Percentiles rank a stretch among this genome's conserved stretches.
Evolutionary conservation across 2,888 invertebrate genomes (phyloP).

Genomic region (Buathra laborator): DNA sequence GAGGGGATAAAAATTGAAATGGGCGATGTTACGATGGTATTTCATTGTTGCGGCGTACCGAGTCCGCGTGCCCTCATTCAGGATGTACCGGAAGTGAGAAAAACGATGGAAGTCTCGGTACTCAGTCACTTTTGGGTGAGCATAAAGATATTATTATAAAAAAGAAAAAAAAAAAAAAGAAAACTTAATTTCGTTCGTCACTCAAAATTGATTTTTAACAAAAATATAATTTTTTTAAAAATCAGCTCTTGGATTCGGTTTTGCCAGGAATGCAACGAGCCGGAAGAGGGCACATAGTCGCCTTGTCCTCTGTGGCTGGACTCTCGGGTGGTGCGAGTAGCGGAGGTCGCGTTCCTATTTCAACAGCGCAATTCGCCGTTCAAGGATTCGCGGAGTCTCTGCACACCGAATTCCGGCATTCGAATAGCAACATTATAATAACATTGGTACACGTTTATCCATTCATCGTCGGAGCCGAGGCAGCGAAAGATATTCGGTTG

Average conservation of each 20-base stretch:
- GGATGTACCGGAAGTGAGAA: conserved; percentile 86
- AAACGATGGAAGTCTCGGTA: conserved; percentile 87
- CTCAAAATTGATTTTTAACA: not conserved
- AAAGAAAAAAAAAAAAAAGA: conserved; percentile 39
- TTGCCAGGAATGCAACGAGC: conserved; percentile 88
- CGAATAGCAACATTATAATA: conserved; percentile 87
- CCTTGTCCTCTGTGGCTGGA: conserved; percentile 88
- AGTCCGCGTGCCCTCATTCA: conserved; percentile 87
- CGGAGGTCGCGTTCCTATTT: conserved; percentile 86
- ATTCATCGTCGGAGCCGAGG: conserved; percentile 87
- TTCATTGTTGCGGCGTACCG: conserved; percentile 89
- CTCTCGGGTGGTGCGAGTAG: conserved; percentile 87
- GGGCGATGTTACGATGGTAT: conserved; percentile 88
- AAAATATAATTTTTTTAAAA: conserved; percentile 57
- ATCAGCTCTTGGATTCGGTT: conserved; percentile 87
- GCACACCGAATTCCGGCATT: conserved; percentile 87
- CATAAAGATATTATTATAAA: not conserved
- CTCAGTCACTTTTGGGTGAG: conserved; percentile 89
- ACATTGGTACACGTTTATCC: conserved; percentile 89
- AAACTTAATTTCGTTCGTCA: not conserved
- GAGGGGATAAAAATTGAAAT: conserved; percentile 86
- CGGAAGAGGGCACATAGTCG: conserved; percentile 88
- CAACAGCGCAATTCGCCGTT: conserved; percentile 89
- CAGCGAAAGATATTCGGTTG: conserved; percentile 86
- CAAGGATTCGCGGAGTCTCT: conserved; percentile 89